Percentiles rank a stretch among this genome's conserved stretches.
phyloP scores from a whole-genome alignment of 2,797 vertebrate genomes.

The Bradypus variegatus region DNA sequence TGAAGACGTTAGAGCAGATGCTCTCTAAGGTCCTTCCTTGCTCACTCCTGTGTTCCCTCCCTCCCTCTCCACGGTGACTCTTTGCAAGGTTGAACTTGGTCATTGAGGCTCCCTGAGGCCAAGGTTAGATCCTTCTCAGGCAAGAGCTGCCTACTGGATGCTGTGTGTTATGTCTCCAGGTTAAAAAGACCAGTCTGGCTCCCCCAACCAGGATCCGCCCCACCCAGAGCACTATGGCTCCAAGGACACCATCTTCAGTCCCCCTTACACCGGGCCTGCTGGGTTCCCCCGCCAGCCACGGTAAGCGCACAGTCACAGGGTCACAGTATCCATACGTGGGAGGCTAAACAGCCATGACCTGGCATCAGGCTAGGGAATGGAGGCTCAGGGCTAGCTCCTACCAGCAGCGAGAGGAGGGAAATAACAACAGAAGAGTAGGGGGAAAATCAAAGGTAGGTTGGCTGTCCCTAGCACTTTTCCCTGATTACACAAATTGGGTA shows the following conservation, averaged over 20 bases:
- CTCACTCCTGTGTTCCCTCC: neutral
- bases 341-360: neutral
- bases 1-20: neutral
- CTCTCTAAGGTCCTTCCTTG: neutral
- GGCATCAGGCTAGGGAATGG: neutral
- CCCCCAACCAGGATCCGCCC: conserved; percentile 55
- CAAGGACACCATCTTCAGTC: conserved; percentile 20
- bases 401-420: neutral
- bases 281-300: conserved; percentile 67
- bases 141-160: neutral
- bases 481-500: neutral
- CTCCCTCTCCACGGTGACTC: neutral
- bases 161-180: conserved; percentile 59
- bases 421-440: neutral
- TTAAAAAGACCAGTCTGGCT: conserved; percentile 73
- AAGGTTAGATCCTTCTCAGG: neutral
- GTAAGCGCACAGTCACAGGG: conserved; percentile 63
- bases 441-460: neutral
- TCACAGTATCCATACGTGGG: neutral
- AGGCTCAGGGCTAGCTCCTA: neutral
- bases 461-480: neutral
- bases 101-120: neutral
- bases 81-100: neutral
- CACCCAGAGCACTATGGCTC: neutral
- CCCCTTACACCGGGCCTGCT: conserved; percentile 56